Base-by-base conservation (phyloP, 2,888 invertebrate species). In the Tromatobia lineatoria region DNA sequence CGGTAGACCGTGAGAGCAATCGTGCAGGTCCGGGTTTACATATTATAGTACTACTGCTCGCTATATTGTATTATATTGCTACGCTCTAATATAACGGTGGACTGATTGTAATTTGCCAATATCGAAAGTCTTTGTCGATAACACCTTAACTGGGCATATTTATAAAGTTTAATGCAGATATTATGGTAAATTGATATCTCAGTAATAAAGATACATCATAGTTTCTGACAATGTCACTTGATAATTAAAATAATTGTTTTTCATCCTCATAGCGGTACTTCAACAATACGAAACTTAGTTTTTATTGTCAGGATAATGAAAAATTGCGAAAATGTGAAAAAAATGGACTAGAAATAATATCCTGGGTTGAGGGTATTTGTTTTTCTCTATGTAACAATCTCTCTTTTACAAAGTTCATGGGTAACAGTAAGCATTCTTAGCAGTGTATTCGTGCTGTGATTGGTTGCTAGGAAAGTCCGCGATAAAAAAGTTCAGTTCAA, bases 71-170 rank as follows among this genome's bases (percentile, higher is more conserved):
- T 74, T 75, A 74, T 69, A 67, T 52, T 69, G 23, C 20, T 67
- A 38, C 38, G 42, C 77, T 38, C 52, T 74, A 29, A 54, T 42
- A 15, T 69, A 75, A 64, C 23, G 59, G 50, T 73, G 20, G 52
- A 76, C 80, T 87, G 85, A 88, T 87, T 89, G 86, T 88, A 89
- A 91, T 91, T 92, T 89, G 87, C 88, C 89, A 88, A 89, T 91
- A 92, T 89, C 89, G 89, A 90, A 90, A 91, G 90, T 90, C 89
- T 89, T 90, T 89, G 80, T 74, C 89, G 90, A 88, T 88, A 88
- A 90, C 88, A 86, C 78, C 78, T 87, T 84, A 84, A 79, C 78
- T 76, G 73, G 85, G 86, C 82, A 80, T 61, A 38, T 61, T 78
- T 70, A 50, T 78, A 61, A 77, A 38, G 42, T 25, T 20, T 25